Evolutionary conservation across 1,140 invertebrate species (phyloP).

Genomic region (Dendroctonus valens): DNA sequence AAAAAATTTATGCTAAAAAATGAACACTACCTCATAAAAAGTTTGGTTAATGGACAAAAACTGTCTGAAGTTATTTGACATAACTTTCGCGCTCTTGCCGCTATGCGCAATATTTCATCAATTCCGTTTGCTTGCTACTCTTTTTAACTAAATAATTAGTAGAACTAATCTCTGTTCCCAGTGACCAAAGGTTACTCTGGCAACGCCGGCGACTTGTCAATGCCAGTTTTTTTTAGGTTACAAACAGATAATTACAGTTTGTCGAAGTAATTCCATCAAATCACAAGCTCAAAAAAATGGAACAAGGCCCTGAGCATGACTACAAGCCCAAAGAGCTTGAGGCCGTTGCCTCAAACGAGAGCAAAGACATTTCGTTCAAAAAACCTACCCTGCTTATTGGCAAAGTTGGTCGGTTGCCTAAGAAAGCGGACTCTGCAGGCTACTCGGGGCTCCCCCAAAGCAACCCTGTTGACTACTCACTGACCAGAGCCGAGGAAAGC

Average conservation of each 20-base stretch:
- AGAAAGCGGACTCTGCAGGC: slow-evolving; percentile 30
- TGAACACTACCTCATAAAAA: neutral
- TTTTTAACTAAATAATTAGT: too few species aligned
- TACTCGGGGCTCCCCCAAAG: slow-evolving; percentile 1
- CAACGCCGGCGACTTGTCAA: too few species aligned
- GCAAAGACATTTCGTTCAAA: slow-evolving; percentile 38
- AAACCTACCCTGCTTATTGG: slow-evolving; percentile 46
- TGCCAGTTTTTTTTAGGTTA: too few species aligned
- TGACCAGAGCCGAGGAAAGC: neutral
- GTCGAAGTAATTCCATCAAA: too few species aligned
- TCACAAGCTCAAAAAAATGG: too few species aligned
- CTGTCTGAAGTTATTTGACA: neutral
- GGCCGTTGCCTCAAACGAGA: too few species aligned
- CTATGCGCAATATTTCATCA: neutral
- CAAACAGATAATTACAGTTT: too few species aligned
- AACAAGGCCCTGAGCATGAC: too few species aligned
- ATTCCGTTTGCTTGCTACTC: too few species aligned
- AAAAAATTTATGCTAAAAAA: neutral
- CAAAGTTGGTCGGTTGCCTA: slow-evolving; percentile 47
- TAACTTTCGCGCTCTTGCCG: neutral
- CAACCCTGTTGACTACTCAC: neutral
- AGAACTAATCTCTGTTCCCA: too few species aligned
- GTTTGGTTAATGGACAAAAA: neutral
- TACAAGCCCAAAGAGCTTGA: too few species aligned
- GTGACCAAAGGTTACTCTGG: too few species aligned